These are phyloP conservation scores for Hippocampus barbouri DNA, from an alignment of 2,113 vertebrate species.

Conservation along the genomic window DNA sequence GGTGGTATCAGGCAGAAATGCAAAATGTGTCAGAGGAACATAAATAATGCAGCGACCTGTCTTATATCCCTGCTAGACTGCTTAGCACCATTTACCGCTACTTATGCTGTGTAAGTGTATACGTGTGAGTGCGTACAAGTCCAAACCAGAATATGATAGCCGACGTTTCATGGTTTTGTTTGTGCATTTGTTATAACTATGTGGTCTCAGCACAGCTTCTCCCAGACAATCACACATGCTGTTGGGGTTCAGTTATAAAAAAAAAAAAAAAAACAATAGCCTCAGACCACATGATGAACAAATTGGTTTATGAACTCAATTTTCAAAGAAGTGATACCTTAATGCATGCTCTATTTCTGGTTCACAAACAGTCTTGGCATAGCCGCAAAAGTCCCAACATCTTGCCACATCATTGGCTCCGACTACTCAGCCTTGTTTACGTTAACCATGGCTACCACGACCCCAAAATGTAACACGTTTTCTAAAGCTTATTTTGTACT, in stretches of 20 bases:
- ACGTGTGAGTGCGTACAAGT: slow-evolving; percentile 24
- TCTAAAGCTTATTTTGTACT: too few species aligned
- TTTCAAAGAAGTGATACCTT: neutral
- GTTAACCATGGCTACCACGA: too few species aligned
- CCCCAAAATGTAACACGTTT: too few species aligned
- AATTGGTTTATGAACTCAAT: neutral
- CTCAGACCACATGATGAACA: neutral
- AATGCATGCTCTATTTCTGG: too few species aligned
- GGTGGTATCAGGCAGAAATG: slow-evolving; percentile 62
- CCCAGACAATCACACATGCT: slow-evolving; percentile 19
- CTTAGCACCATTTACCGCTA: slow-evolving; percentile 66
- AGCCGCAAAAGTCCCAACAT: too few species aligned
- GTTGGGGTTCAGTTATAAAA: slow-evolving; percentile 20
- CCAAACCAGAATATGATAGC: slow-evolving; percentile 19
- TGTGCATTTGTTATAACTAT: slow-evolving; percentile 37
- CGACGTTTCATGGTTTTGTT: slow-evolving; percentile 36
- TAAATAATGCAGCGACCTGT: slow-evolving; percentile 69
- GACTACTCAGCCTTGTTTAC: too few species aligned
- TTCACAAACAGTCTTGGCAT: too few species aligned
- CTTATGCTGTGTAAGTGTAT: slow-evolving; percentile 29
- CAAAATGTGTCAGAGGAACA: slow-evolving; percentile 49
- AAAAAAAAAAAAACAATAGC: neutral
- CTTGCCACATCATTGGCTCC: too few species aligned
- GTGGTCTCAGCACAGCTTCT: slow-evolving; percentile 31
- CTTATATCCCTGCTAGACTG: slow-evolving; percentile 56